Conservation (phyloP, 37 sponge, comb jelly and placozoan species). For the Hormiphora californensis region DNA sequence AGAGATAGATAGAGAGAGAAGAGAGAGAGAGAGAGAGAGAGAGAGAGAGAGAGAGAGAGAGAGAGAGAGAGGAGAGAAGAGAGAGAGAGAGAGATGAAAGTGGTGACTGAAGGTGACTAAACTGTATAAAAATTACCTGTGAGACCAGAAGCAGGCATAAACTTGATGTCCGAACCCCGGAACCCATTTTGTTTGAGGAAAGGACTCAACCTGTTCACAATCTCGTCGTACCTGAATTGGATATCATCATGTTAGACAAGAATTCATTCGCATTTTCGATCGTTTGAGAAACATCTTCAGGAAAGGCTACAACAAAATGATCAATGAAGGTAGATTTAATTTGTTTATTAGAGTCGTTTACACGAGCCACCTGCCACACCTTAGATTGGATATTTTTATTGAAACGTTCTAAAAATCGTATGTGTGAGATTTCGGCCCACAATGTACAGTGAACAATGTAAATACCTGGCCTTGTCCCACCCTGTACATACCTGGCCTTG, state of each 20-base stretch:
- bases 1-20: constrained; percentile 29
- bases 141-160: constrained; percentile 81
- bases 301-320: no score
- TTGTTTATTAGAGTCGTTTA: no score
- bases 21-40: no score
- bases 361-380: no score
- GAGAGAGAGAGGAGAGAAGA: neutral
- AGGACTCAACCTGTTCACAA: constrained; percentile 78
- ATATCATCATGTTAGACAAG: no score
- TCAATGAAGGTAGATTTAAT: no score
- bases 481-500: neutral
- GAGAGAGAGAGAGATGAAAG: neutral
- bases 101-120: neutral
- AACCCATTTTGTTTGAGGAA: constrained; percentile 96
- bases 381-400: no score
- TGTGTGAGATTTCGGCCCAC: no score
- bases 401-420: no score
- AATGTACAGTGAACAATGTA: neutral
- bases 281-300: no score
- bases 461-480: neutral
- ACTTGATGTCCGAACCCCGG: constrained; percentile 69
- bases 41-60: neutral
- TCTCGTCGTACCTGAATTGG: constrained; percentile 93
- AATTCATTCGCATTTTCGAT: no score
- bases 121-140: neutral